Evolutionary conservation across 2,113 vertebrate genomes (phyloP).

Genomic region (Astatoreochromis straeleni): DNA sequence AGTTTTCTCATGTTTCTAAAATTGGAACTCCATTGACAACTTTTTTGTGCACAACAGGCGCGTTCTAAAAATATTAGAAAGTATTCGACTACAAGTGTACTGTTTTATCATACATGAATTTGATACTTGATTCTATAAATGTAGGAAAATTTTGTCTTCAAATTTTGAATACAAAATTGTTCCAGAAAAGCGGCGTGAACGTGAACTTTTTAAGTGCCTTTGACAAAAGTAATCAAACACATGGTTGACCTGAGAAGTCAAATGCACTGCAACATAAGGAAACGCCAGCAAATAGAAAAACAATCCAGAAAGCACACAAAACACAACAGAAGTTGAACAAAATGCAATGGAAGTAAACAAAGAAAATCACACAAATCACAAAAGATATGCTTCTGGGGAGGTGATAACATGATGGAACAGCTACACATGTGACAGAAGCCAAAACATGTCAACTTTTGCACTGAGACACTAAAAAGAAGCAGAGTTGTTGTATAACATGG

Average conservation of each 20-base stretch:
- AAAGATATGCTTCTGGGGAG: not conserved
- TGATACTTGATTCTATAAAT: not conserved
- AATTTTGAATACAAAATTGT: not conserved
- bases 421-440: not conserved
- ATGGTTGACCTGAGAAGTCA: not conserved
- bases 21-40: not conserved
- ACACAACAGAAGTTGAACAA: not conserved
- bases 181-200: not conserved
- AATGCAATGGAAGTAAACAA: not conserved
- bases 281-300: not conserved
- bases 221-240: not conserved
- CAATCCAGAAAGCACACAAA: fast-evolving
- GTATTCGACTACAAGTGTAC: not conserved
- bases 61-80: not conserved
- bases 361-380: not conserved
- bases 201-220: not conserved
- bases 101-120: not conserved
- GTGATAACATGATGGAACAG: not conserved
- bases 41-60: not conserved
- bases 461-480: not conserved
- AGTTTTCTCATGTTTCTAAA: not conserved
- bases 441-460: not conserved
- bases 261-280: not conserved
- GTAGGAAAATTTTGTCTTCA: not conserved
- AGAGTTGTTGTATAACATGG: not conserved